phyloP scores from a whole-genome alignment of 2,113 vertebrate genomes.

The Gambusia holbrooki region DNA sequence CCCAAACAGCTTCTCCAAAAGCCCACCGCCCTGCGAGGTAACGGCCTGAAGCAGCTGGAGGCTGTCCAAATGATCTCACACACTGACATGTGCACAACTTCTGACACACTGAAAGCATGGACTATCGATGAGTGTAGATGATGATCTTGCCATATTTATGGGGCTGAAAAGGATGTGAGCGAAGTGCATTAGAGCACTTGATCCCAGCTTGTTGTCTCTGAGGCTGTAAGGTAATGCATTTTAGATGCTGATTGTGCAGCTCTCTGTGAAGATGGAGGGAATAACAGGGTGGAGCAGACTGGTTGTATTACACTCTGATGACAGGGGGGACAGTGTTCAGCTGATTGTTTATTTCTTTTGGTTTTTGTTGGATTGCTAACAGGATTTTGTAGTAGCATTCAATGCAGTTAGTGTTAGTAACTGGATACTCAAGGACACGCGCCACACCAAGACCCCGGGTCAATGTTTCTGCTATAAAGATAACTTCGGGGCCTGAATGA shows the following conservation, averaged over 20 bases:
- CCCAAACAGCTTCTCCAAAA: slow-evolving; percentile 95
- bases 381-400: neutral
- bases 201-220: neutral
- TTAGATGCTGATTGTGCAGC: neutral
- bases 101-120: neutral
- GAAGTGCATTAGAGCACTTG: neutral
- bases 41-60: slow-evolving; percentile 59
- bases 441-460: too few relatives aligned
- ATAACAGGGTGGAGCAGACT: neutral
- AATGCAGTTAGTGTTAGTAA: neutral
- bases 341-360: neutral
- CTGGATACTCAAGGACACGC: too few relatives aligned
- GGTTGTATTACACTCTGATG: neutral
- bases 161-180: slow-evolving; percentile 9
- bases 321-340: neutral
- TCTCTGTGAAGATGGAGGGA: neutral
- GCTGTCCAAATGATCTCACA: slow-evolving; percentile 20
- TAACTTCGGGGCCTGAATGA: neutral
- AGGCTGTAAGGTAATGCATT: slow-evolving; percentile 1
- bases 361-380: neutral
- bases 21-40: slow-evolving; percentile 94
- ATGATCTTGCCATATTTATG: neutral
- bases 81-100: slow-evolving; percentile 1
- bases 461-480: too few relatives aligned
- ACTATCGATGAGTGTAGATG: neutral